Evolutionary conservation across 2,888 invertebrate genomes (phyloP), one percentile per base, ranked within the genome.

Genomic region (Yponomeuta plumbellus): DNA sequence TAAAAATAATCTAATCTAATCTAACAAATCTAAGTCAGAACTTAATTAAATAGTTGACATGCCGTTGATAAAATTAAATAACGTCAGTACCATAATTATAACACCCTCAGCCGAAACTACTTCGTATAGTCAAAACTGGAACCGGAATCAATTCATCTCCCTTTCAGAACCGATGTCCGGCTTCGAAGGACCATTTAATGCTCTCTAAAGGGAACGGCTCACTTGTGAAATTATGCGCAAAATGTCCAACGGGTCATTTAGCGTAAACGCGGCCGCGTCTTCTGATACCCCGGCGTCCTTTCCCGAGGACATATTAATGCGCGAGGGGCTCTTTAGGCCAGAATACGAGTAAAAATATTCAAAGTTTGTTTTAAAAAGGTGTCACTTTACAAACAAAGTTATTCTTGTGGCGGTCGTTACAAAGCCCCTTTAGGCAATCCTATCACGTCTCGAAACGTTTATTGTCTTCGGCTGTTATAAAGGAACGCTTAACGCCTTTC

Each of bases 241-340:
- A 85, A 88, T 84, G 76, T 78, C 83, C 82, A 78, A 83, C 84
- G 88, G 82, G 81, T 86, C 88, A 85, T 88, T 89, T 85, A 79
- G 79, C 79, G 75, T 84, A 83, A 85, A 82, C 80, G 82, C 74
- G 79, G 80, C 74, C 80, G 81, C 84, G 80, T 82, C 84, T 80
- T 79, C 78, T n/a, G 79, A 79, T 81, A 80, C 80, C 78, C 79
- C 79, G 57, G 40, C 83, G 83, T 84, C 83, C 81, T 83, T 80
- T 80, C 75, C 75, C 73, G 75, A 77, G 77, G 77, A 75, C 68
- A 75, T 81, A 83, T 84, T 81, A 85, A 34, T 34, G 34, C 34
- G 34, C 1, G 59, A 82, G 83, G 83, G 80, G 79, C 74, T 79
- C 82, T 81, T 78, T 78, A 76, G 76, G 72, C 70, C 68, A 8